These are phyloP conservation scores for Tetropium fuscum DNA, from an alignment of 2,888 invertebrate genomes.

Conservation along the genomic window DNA sequence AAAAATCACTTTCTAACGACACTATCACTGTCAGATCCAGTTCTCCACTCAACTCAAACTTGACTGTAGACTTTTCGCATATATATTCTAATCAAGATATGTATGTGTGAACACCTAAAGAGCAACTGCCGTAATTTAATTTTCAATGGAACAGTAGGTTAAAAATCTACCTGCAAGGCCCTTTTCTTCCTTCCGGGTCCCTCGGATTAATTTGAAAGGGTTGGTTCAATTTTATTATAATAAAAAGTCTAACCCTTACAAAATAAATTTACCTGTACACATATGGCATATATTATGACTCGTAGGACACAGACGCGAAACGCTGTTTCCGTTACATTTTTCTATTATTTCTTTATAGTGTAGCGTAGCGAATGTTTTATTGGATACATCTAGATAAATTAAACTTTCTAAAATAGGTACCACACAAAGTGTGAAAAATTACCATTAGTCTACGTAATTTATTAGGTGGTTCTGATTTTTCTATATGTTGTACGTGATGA, in stretches of 20 bases:
- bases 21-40: background rate
- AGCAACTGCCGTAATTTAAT: constrained; percentile 62
- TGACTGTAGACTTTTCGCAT: constrained; percentile 14
- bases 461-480: too few species aligned
- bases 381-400: too few species aligned
- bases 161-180: constrained; percentile 64
- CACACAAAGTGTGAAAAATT: too few species aligned
- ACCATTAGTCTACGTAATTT: too few species aligned
- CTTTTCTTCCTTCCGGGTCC: constrained; percentile 65
- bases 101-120: constrained; percentile 59
- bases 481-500: too few species aligned
- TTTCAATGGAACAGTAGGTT: constrained; percentile 54
- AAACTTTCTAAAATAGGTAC: too few species aligned
- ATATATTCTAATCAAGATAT: constrained; percentile 54
- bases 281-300: constrained; percentile 59
- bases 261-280: constrained; percentile 63
- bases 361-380: background rate
- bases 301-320: constrained; percentile 2
- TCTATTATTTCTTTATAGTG: background rate
- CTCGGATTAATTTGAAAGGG: constrained; percentile 59
- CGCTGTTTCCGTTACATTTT: constrained; percentile 13
- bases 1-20: too few species aligned
- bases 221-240: constrained; percentile 60
- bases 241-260: constrained; percentile 51
- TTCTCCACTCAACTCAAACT: constrained; percentile 13